Conservation (phyloP, 1,140 invertebrate genomes). For the Apis laboriosa region DNA sequence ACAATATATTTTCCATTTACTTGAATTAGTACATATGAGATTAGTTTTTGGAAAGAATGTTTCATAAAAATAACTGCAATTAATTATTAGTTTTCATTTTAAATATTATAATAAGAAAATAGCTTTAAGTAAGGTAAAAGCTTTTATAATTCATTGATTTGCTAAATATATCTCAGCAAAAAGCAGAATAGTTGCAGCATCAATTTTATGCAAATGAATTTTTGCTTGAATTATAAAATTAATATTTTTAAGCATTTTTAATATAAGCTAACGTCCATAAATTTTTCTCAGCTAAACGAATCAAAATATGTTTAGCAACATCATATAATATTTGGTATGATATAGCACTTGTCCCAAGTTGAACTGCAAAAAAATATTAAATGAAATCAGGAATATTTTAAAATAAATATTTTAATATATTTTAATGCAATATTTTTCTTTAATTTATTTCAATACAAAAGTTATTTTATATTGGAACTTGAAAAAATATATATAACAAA, state of each 20-base stretch:
- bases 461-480: too few relatives aligned
- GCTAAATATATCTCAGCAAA: conserved; percentile 71
- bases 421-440: too few relatives aligned
- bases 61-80: not conserved
- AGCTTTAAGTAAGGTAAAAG: conserved; percentile 68
- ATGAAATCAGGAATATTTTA: conserved; percentile 32
- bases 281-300: conserved; percentile 57
- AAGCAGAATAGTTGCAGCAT: conserved; percentile 60
- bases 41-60: conserved; percentile 48
- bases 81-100: not conserved
- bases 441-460: too few relatives aligned
- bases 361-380: conserved; percentile 64
- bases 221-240: not conserved
- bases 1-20: conserved; percentile 50
- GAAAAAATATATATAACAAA: too few relatives aligned
- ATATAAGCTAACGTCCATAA: conserved; percentile 65
- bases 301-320: conserved; percentile 57
- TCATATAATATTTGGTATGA: conserved; percentile 53
- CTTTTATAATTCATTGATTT: conserved; percentile 65
- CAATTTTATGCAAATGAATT: conserved; percentile 36
- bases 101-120: not conserved
- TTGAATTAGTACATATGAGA: conserved; percentile 51
- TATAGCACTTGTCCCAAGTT: conserved; percentile 12
- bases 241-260: conserved; percentile 57
- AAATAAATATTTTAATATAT: conserved; percentile 37